Percentiles rank a stretch among this genome's conserved stretches.
Conservation (phyloP, 2,113 vertebrate species). For the Ornithorhynchus anatinus region DNA sequence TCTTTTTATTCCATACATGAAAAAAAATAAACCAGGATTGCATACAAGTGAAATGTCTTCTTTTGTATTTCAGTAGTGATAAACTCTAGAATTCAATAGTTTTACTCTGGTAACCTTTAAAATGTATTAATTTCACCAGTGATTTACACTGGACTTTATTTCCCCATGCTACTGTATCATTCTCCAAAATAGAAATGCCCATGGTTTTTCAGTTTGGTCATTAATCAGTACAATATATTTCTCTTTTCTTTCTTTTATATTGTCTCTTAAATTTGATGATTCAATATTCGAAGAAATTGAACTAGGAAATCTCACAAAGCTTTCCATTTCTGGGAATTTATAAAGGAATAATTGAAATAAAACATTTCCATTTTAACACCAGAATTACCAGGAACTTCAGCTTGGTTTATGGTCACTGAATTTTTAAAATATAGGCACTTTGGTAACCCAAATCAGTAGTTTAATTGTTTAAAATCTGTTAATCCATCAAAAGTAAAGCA, state of each 20-base stretch:
- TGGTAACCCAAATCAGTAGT: constrained; percentile 6
- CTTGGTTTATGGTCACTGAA: constrained; percentile 52
- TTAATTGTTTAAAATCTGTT: constrained; percentile 10
- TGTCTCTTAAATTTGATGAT: constrained; percentile 42
- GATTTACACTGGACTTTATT: constrained; percentile 65
- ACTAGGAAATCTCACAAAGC: constrained; percentile 59
- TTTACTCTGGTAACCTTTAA: constrained; percentile 66
- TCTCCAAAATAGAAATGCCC: constrained; percentile 40
- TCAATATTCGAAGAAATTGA: constrained; percentile 63
- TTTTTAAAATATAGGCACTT: constrained; percentile 12
- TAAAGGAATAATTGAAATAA: constrained; percentile 62
- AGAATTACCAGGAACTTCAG: constrained; percentile 35
- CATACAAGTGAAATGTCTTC: constrained; percentile 68
- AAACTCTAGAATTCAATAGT: constrained; percentile 66
- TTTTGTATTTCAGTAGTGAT: constrained; percentile 58
- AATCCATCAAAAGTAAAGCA: constrained; percentile 28
- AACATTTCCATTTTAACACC: constrained; percentile 27
- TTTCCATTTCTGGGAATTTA: constrained; percentile 56
- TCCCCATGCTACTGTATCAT: constrained; percentile 49
- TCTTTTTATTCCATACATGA: constrained; percentile 36
- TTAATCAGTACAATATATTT: constrained; percentile 57
- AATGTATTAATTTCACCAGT: constrained; percentile 66
- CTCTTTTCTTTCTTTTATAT: constrained; percentile 36
- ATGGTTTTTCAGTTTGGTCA: constrained; percentile 52
- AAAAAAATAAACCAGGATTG: constrained; percentile 24